phyloP scores from a whole-genome alignment of 2,797 vertebrate species.

The Hyperoplus immaculatus region DNA sequence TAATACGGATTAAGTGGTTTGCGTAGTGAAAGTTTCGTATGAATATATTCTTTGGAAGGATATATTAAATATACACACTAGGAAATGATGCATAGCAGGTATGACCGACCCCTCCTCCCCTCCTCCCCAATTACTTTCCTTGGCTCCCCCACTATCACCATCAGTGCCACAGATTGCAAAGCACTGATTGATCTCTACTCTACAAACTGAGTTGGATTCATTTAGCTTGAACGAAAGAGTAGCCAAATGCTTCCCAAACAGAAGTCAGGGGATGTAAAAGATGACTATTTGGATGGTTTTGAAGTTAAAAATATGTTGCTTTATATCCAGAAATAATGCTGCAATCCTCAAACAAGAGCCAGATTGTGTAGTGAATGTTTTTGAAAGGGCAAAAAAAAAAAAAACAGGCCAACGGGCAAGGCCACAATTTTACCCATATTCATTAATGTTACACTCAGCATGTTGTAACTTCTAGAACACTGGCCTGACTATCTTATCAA shows the following conservation, averaged over 20 bases:
- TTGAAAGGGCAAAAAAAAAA: neutral
- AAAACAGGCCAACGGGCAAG: neutral
- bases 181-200: slow-evolving; percentile 52
- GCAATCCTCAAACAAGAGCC: neutral
- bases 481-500: neutral
- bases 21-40: slow-evolving; percentile 3
- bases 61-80: slow-evolving; percentile 6
- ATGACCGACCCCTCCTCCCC: slow-evolving; percentile 9
- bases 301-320: slow-evolving; percentile 11
- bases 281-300: neutral
- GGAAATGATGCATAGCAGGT: slow-evolving; percentile 59
- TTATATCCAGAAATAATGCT: slow-evolving; percentile 1
- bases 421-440: neutral
- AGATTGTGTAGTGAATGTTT: neutral
- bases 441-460: neutral
- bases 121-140: neutral
- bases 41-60: neutral
- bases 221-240: slow-evolving; percentile 24
- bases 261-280: neutral
- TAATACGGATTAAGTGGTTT: slow-evolving; percentile 38
- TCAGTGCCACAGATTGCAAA: slow-evolving; percentile 52
- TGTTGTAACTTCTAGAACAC: slow-evolving; percentile 3
- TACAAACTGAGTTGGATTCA: slow-evolving; percentile 50
- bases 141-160: slow-evolving; percentile 18
- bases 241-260: slow-evolving; percentile 10